Base-by-base conservation (phyloP, 2,888 invertebrate genomes). In the Maniola hyperantus region DNA sequence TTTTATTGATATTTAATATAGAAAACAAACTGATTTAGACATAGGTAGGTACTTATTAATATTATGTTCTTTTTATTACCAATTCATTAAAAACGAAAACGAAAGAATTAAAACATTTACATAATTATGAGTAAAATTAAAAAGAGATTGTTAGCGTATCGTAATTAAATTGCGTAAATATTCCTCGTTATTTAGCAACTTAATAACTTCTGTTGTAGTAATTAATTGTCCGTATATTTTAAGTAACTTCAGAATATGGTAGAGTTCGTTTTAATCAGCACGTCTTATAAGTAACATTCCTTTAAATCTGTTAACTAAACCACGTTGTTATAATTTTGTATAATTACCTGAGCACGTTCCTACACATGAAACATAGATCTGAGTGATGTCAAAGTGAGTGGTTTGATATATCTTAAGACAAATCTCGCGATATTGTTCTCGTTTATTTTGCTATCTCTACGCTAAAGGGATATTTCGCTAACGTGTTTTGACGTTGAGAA, bases 381-480 rank as follows among this genome's bases (percentile, higher is more conserved):
- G 13, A 26, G 34, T 36, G 15, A 36, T 18, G 54, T 44, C 18
- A 20, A 61, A 66, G 67, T 67, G 67, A 69, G 54, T 62, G 65
- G 70, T 71, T 59, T 67, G 62, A 71, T 8, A 18, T 79, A 77
- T 87, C 87, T 78, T 76, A 53, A 77, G 88, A 85, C 74, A 68
- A 59, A 78, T 78, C 79, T 77, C 78, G 63, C 58, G 61, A 60
- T 60, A 55, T 68, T 69, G 71, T 68, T 71, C 75, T 79, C 58
- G 67, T 73, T 53, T 88, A 85, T 87, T 84, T 82, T 77, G 74
- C 77, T 82, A 83, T 79, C 79, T 79, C 77, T 81, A 79, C 79
- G 74, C 75, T 80, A 80, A n/a, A 76, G 80, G 80, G 83, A 84
- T 88, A 88, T 89, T 91, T 84, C 84, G 81, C 82, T 83, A 85